phyloP scores from a whole-genome alignment of 2,113 vertebrate species.

The Nymphicus hollandicus region DNA sequence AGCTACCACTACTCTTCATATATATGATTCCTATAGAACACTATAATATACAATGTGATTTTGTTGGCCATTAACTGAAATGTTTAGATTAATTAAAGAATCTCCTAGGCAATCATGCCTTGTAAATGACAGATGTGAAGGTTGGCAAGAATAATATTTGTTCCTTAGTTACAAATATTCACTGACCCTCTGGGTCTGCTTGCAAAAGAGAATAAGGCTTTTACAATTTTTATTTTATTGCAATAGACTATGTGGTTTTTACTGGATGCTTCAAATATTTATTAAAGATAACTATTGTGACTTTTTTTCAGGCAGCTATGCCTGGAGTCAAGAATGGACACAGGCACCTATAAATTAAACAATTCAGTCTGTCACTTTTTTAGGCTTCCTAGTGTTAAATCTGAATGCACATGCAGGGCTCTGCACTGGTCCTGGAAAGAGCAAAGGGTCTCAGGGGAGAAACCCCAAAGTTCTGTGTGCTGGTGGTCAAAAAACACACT shows the following conservation, averaged over 20 bases:
- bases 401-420: fast-evolving
- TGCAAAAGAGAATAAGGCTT: background rate
- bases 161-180: background rate
- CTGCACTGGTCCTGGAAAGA: background rate
- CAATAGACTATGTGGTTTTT: background rate
- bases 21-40: background rate
- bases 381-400: background rate
- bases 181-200: background rate
- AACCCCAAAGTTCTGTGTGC: background rate
- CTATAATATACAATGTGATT: background rate
- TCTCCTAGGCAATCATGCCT: background rate
- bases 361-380: background rate
- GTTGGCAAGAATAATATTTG: background rate
- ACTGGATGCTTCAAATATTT: background rate
- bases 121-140: background rate
- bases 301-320: background rate
- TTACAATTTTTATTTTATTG: background rate
- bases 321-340: background rate
- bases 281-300: background rate
- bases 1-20: background rate
- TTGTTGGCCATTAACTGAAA: background rate
- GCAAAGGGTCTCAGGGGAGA: fast-evolving
- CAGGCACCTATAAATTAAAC: background rate
- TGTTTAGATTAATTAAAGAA: background rate
- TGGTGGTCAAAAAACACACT: background rate